Percentiles rank a stretch among this genome's conserved stretches.
Evolutionary conservation across 2,797 vertebrate species (phyloP).

Genomic region (Sebastes kiyomatsui): DNA sequence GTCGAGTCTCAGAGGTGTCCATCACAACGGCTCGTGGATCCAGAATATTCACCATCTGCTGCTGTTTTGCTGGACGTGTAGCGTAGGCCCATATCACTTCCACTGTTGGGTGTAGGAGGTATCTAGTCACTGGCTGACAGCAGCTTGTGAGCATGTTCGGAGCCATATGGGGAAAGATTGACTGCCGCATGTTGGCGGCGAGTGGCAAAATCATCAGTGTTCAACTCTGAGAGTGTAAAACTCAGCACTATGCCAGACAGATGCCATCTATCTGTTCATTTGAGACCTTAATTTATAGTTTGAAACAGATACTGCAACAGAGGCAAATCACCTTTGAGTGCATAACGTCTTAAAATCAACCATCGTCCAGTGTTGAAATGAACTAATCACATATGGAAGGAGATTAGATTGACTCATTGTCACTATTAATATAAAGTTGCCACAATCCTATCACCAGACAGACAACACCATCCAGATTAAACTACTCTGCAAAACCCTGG

Average conservation of each 20-base stretch:
- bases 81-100: conserved; percentile 49
- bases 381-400: not conserved
- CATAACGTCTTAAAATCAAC: not conserved
- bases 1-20: conserved; percentile 56
- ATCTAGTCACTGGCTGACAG: conserved; percentile 67
- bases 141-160: conserved; percentile 70
- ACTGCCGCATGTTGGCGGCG: conserved; percentile 45
- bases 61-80: conserved; percentile 62
- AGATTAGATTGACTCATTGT: not conserved
- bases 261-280: conserved; percentile 26
- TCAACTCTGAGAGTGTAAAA: conserved; percentile 48
- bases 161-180: conserved; percentile 72
- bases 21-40: conserved; percentile 57
- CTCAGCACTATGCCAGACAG: conserved; percentile 33
- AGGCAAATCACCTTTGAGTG: not conserved
- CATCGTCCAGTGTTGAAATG: not conserved
- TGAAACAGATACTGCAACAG: not conserved
- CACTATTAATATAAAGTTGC: not conserved
- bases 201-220: conserved; percentile 43
- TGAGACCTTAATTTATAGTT: not conserved
- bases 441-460: not conserved
- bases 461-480: not conserved
- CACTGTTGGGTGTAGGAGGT: conserved; percentile 65
- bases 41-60: conserved; percentile 72
- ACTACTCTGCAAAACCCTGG: not conserved